A percentile compares a stretch with the other conserved stretches of the same genome.
These are phyloP conservation scores for Piaya cayana DNA, from an alignment of 2,113 vertebrate genomes.

Conservation along the genomic window DNA sequence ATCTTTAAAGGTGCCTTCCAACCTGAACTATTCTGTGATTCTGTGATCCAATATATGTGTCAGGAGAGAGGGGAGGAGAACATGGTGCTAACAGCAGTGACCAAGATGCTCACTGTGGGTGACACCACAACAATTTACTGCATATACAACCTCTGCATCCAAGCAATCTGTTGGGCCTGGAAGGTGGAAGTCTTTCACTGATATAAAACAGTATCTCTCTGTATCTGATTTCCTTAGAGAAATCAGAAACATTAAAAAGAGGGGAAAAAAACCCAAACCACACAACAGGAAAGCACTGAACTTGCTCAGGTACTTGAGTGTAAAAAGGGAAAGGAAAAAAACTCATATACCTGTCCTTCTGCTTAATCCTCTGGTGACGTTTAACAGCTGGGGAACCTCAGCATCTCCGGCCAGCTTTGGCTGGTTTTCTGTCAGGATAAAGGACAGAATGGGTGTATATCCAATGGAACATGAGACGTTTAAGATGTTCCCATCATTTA, in stretches of 20 bases:
- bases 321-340: not conserved
- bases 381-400: constrained; percentile 66
- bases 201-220: not conserved
- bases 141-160: fast-evolving
- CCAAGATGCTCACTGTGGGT: not conserved
- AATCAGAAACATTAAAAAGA: not conserved
- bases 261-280: not conserved
- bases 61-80: not conserved
- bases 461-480: not conserved
- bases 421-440: not conserved
- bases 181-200: not conserved
- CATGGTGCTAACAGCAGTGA: not conserved
- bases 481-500: not conserved
- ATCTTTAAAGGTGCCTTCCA: too few relatives aligned
- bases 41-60: too few relatives aligned
- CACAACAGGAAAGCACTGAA: not conserved
- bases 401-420: not conserved
- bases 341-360: not conserved
- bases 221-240: not conserved
- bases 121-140: not conserved
- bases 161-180: not conserved
- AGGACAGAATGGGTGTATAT: not conserved
- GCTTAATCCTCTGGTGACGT: not conserved
- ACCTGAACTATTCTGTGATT: too few relatives aligned
- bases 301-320: not conserved